Evolutionary conservation across 2,113 vertebrate genomes (phyloP).

Genomic region (Cairina moschata): DNA sequence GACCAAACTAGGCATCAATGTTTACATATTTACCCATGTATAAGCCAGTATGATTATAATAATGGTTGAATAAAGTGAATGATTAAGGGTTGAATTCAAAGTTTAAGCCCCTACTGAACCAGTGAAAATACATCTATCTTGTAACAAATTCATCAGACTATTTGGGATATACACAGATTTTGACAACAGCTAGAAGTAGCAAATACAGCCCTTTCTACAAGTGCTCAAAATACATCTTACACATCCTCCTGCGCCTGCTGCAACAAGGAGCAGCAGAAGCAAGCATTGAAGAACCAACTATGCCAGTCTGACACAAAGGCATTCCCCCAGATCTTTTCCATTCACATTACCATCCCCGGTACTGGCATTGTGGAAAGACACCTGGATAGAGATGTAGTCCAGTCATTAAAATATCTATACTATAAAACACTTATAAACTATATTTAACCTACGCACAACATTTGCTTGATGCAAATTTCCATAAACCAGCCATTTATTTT

Average conservation of each 20-base stretch:
- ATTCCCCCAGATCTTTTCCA: background rate
- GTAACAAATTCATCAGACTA: background rate
- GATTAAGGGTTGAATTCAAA: background rate
- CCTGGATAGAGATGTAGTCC: background rate
- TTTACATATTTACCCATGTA: background rate
- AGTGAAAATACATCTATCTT: background rate
- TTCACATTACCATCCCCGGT: background rate
- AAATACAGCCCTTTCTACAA: background rate
- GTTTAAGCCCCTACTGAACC: background rate
- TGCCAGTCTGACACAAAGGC: background rate
- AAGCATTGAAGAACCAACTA: no score
- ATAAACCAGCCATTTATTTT: background rate
- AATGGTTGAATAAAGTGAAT: background rate
- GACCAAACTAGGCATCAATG: no score
- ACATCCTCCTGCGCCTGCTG: fast-evolving
- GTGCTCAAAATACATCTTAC: background rate
- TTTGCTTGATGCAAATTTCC: background rate
- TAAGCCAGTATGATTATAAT: background rate
- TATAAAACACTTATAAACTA: background rate
- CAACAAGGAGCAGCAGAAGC: background rate
- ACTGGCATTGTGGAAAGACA: background rate
- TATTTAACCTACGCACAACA: background rate
- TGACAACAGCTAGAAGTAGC: background rate
- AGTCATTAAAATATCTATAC: background rate
- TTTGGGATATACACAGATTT: fast-evolving